These are phyloP conservation scores for Prorops nasuta DNA, from an alignment of 1,140 invertebrate genomes.

Conservation along the genomic window DNA sequence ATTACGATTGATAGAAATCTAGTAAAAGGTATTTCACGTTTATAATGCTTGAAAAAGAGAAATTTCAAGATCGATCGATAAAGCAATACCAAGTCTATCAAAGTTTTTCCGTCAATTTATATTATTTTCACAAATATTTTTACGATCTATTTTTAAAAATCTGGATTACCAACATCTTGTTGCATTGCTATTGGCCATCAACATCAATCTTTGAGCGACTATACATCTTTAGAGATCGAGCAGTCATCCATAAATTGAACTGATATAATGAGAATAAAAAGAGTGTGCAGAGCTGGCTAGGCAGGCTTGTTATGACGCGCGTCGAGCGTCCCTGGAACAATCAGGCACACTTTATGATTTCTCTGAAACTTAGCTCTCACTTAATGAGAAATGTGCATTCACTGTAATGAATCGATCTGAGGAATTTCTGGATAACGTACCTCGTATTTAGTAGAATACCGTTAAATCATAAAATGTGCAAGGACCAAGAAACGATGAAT, in stretches of 20 bases:
- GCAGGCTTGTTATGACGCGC: neutral
- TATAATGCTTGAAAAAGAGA: neutral
- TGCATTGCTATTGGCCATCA: neutral
- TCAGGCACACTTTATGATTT: slow-evolving; percentile 42
- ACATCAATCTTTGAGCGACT: neutral
- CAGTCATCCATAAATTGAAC: neutral
- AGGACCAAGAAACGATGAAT: slow-evolving; percentile 5
- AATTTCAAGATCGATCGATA: neutral
- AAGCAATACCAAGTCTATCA: neutral
- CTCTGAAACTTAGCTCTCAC: slow-evolving; percentile 16
- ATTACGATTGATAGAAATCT: no score
- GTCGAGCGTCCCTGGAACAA: slow-evolving; percentile 27
- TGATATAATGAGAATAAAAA: neutral
- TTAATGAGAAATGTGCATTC: slow-evolving; percentile 40
- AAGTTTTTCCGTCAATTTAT: neutral
- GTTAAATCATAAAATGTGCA: slow-evolving; percentile 15
- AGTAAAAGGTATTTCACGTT: neutral
- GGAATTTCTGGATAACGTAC: neutral
- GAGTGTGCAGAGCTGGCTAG: neutral
- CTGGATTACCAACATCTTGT: no score
- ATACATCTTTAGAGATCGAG: neutral
- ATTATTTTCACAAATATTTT: neutral
- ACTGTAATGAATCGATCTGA: slow-evolving; percentile 32
- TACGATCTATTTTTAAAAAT: no score
- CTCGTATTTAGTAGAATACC: slow-evolving; percentile 16